A percentile compares a stretch with the other conserved stretches of the same genome.
phyloP scores from a whole-genome alignment of 2,797 vertebrate species.

The Hippopotamyrus pictus region DNA sequence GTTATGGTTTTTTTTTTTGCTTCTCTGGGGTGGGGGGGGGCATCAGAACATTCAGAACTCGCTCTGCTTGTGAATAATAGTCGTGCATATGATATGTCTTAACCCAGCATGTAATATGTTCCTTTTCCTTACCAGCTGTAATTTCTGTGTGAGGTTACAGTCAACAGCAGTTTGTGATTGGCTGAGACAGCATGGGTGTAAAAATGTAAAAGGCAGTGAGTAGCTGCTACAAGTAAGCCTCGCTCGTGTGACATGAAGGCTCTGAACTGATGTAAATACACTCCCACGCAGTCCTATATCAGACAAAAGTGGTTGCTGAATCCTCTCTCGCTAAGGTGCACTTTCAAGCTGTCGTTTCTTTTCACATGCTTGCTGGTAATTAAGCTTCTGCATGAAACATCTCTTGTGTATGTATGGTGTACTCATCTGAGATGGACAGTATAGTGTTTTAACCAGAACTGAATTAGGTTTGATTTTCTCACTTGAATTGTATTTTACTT shows the following conservation, averaged over 20 bases:
- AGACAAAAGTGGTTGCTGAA: not conserved
- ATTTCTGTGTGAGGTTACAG: not conserved
- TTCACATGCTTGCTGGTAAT: not conserved
- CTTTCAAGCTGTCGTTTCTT: not conserved
- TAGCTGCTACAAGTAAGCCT: not conserved
- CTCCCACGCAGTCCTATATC: not conserved
- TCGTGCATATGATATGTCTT: not conserved
- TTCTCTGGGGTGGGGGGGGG: not conserved
- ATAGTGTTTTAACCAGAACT: not conserved
- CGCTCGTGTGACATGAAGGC: not conserved
- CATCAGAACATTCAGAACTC: not conserved
- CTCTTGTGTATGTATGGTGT: not conserved
- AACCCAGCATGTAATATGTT: not conserved
- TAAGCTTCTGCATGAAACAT: not conserved
- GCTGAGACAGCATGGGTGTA: not conserved
- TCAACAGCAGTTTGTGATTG: not conserved
- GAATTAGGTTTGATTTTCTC: not conserved
- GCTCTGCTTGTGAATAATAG: not conserved
- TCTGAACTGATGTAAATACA: not conserved
- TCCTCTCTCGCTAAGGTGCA: not conserved
- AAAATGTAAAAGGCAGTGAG: not conserved
- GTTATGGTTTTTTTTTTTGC: not conserved
- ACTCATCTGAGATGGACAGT: not conserved
- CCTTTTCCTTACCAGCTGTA: not conserved
- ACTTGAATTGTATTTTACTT: not conserved